Base-by-base conservation (phyloP, 2,888 invertebrate species). In the Petrophora chlorosata region DNA sequence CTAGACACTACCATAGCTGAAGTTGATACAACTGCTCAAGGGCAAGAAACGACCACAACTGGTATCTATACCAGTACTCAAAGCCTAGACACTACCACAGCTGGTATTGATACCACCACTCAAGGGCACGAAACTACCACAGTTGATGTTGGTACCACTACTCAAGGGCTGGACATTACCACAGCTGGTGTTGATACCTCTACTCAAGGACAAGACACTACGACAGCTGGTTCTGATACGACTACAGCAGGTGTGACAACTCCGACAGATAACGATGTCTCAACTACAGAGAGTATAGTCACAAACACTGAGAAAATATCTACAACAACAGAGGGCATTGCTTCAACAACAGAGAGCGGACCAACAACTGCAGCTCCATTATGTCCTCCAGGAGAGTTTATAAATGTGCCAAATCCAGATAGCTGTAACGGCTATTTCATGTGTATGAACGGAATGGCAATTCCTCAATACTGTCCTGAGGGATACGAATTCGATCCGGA, bases 401-500 rank as follows among this genome's bases (percentile, higher is more conserved):
- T 56, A 3, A 57, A 56, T 35, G 28, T 59, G 3, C 43, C 62
- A 2, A 48, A 62, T 12, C 59, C 49, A 33, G 29, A 48, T 3
- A 23, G 35, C 5, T 61, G 61, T 28, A 39, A 50, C 3, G 32
- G 44, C 0, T 72, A 61, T 25, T 65, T 49, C 23, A 43, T 67
- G 28, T 71, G 71, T 23, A 19, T 56, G 3, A 48, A 41, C 3
- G 64, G 63, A 0, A 32, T 32, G 0, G 32, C 59, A 0, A 22
- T 67, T 3, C 53, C 41, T 3, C 25, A 61, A 23, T 48, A 13
- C 8, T 76, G 75, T 32, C 36, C 54, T 2, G 53, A 59, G 0
- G 71, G 68, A 2, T 54, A 58, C 3, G 67, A 74, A 44, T 67
- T 65, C 33, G 67, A 71, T 49, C 49, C 59, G 1, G 36, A 23